phyloP scores from a whole-genome alignment of 1,140 invertebrate genomes.

The Hestina assimilis region DNA sequence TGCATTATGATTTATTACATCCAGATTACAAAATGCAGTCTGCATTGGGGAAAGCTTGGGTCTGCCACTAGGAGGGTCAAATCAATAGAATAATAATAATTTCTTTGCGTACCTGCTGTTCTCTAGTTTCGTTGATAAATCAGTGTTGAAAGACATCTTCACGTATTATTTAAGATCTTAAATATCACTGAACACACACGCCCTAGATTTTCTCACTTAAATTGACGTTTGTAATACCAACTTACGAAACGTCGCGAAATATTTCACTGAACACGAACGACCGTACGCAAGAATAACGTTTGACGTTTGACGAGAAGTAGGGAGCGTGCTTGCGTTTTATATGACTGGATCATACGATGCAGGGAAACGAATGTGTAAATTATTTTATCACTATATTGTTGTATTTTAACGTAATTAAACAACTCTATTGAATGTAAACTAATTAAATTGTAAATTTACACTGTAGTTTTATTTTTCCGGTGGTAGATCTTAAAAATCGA shows the following conservation, averaged over 20 bases:
- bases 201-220: conserved; percentile 57
- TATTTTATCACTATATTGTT: conserved; percentile 46
- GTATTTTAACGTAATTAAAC: conserved; percentile 6
- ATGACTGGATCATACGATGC: conserved; percentile 72
- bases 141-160: conserved; percentile 75
- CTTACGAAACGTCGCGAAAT: conserved; percentile 63
- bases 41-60: conserved; percentile 13
- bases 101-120: conserved; percentile 67
- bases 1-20: too few relatives aligned
- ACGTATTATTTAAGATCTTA: conserved; percentile 64
- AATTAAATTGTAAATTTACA: background rate
- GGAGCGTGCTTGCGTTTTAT: conserved; percentile 63
- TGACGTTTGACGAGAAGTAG: conserved; percentile 71
- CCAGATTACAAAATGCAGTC: too few relatives aligned
- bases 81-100: conserved; percentile 21
- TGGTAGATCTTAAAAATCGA: conserved; percentile 23
- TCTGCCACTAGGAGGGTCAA: background rate
- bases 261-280: conserved; percentile 45
- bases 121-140: conserved; percentile 71
- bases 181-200: conserved; percentile 75
- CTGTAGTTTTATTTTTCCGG: background rate
- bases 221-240: conserved; percentile 47
- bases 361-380: conserved; percentile 59
- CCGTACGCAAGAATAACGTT: conserved; percentile 54
- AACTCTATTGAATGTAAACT: background rate